Base-by-base conservation (phyloP, 2,797 vertebrate species). In the Falco peregrinus region DNA sequence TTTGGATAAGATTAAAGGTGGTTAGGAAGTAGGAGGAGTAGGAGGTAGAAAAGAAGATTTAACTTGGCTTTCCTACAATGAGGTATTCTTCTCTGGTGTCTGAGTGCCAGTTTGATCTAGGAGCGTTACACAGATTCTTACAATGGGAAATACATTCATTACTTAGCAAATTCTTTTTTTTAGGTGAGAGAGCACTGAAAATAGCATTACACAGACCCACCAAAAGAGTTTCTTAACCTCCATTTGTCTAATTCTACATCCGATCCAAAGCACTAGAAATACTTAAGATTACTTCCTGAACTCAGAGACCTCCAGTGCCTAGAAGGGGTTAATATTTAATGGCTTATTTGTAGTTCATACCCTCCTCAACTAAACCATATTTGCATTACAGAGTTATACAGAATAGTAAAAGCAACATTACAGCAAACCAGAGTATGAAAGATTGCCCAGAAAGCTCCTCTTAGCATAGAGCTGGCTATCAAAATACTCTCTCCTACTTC, bases 1-100 rank as follows among this genome's bases (percentile, higher is more conserved):
- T 80, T 78, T 89, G 78, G 33, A 65, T 63, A 81, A 1, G 2
- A 73, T 64, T 50, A 67, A 84, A 84, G 60, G 82, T 56, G 76
- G 61, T 89, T 81, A 85, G 86, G 81, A 94, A 96, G 75, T 37
- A 45, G 83, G 71, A 94, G 68, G 78, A 89, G 68, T 22, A 70
- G 74, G 48, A 92, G 64, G 78, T 51, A 77, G 65, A 95, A 89
- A 63, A 63, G 68, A 89, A 78, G 84, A 93, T 86, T 94, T 83
- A 84, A 79, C 76, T 91, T 95, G 90, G 92, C 84, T 82, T 89
- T 81, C 78, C 61, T 76, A 83, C 93, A 95, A 51, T 75, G 76
- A 89, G 53, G 78, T 69, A 87, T 92, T 96, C 80, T 94, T 95
- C 94, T 90, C 81, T 25, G 48, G 51, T 77, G 53, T 74, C 68